Evolutionary conservation across 2,113 vertebrate species (phyloP), one percentile per base, ranked within the genome.

Genomic region (Oryzias curvinotus): DNA sequence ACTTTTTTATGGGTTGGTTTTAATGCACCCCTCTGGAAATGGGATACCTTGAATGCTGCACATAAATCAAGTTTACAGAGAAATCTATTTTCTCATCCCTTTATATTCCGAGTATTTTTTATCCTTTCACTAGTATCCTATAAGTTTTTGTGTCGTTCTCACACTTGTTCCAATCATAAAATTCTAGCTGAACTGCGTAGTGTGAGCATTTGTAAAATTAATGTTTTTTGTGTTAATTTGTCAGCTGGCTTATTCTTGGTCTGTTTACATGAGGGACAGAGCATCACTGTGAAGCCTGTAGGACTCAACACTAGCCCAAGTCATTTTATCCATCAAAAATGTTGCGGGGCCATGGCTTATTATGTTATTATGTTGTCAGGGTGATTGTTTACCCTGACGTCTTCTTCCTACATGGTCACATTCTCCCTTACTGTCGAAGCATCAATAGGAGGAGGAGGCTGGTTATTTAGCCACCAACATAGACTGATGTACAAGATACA

Each of bases 301-400:
- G 77, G 77, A 78, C 64, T 52, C 52, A 65, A 78, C 80, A 59
- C 77, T 74, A 77, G 52, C 67, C 77, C 67, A 45, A 78, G 65
- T 73, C 73, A 63, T 85, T 86, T 84, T 68, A 71, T 62, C 67
- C 69, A 54, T 83, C 78, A 83, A 83, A 72, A 76, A 71, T 71
- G 80, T 54, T 75, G 68, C 10, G 54, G 73, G 70, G 66, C 76
- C 15, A 18, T 19, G 60, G 61, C 73, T 84, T 66, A 83, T 80
- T 87, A 86, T 86, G 45, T 75, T 78, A 86, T 89, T 89, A 89
- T 78, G 81, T 70, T 87, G 85, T 85, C 81, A 83, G 75, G 57
- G 18, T 53, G 63, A 79, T 82, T 87, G 83, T 83, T 84, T 75
- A 82, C 71, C 63, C 65, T 71, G 79, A 85, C 75, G 73, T 85